Conservation (phyloP, 2,113 vertebrate species). For the Scophthalmus maximus region DNA sequence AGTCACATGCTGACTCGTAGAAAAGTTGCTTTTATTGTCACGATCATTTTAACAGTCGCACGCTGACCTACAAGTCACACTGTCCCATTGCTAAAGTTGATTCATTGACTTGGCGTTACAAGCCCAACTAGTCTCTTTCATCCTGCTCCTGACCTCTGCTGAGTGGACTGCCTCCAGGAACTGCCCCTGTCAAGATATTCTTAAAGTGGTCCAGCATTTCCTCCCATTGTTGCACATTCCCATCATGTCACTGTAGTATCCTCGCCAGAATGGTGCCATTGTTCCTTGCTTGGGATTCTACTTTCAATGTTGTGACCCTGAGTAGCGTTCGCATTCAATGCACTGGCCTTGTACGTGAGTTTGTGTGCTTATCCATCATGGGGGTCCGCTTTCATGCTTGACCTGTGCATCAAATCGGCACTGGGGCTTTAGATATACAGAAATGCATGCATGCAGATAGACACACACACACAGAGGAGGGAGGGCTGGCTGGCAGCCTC, state of each 20-base stretch:
- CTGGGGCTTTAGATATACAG: slow-evolving; percentile 30
- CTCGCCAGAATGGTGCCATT: not conserved
- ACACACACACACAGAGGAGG: slow-evolving; percentile 1
- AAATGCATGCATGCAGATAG: slow-evolving; percentile 22
- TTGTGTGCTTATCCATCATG: slow-evolving; percentile 19
- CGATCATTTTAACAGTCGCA: not conserved
- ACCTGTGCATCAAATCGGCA: slow-evolving; percentile 42
- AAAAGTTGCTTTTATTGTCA: not conserved
- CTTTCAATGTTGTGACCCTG: slow-evolving; percentile 32
- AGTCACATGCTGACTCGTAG: slow-evolving; percentile 9
- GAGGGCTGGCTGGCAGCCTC: slow-evolving; percentile 42
- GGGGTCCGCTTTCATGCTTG: slow-evolving; percentile 52
- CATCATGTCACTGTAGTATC: slow-evolving; percentile 31
- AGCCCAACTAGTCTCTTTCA: not conserved
- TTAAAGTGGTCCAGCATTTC: slow-evolving; percentile 55
- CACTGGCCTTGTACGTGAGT: slow-evolving; percentile 19
- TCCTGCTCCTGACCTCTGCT: slow-evolving; percentile 43
- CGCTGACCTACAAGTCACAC: slow-evolving; percentile 7
- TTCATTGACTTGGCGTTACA: slow-evolving; percentile 4
- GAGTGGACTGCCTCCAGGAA: slow-evolving; percentile 34
- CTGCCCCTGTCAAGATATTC: slow-evolving; percentile 19
- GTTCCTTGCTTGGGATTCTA: slow-evolving; percentile 23
- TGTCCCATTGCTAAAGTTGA: not conserved
- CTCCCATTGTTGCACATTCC: slow-evolving; percentile 55
- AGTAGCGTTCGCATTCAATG: slow-evolving; percentile 14